Base-by-base conservation (phyloP, 2,797 vertebrate species). In the Gallirallus australis region DNA sequence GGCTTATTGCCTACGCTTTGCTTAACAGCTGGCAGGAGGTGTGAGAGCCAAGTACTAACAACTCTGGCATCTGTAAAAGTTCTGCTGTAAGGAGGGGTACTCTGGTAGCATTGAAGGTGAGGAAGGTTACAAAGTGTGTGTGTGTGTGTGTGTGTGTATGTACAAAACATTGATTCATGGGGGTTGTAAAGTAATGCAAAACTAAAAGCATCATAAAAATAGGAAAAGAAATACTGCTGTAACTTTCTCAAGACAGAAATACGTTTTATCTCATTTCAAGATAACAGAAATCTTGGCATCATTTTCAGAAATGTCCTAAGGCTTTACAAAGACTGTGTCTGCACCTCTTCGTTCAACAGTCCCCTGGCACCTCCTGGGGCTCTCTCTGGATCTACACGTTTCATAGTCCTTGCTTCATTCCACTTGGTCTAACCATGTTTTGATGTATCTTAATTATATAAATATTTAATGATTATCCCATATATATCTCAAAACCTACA, bases 191-290 rank as follows among this genome's bases (percentile, higher is more conserved):
- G 50, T 53, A 63, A 85, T 56, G 52, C 0, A 3, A 76, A 95
- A 94, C 82, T 18, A 80, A 80, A 91, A 87, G 39, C 42, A 37
- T 76, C 24, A 8, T 54, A 63, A 70, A 95, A 82, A 70, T 7
- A 73, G 60, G 52, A 77, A 82, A 82, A 86, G 35, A 89, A 91
- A 80, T 52, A 82, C 19, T 28, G 9, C 47, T 73, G 15, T 40
- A 66, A 35, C 48, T 94, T 94, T 54, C 48, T 82, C 39, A 82
- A 35, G 16, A 54, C 30, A 77, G 30, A 85, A 91, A 42, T 27
- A 48, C 35, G 35, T 84, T 82, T 86, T 83, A 64, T 8, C 37
- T 92, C 85, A 60, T 86, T 84, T 81, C 77, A 65, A 59, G 40
- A n/a, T 4, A 53, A 21, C 48, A 90, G 42, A 86, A 71, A 68